These are phyloP conservation scores for Drosophila insularis DNA, from an alignment of 1,140 invertebrate genomes.

Conservation along the genomic window DNA sequence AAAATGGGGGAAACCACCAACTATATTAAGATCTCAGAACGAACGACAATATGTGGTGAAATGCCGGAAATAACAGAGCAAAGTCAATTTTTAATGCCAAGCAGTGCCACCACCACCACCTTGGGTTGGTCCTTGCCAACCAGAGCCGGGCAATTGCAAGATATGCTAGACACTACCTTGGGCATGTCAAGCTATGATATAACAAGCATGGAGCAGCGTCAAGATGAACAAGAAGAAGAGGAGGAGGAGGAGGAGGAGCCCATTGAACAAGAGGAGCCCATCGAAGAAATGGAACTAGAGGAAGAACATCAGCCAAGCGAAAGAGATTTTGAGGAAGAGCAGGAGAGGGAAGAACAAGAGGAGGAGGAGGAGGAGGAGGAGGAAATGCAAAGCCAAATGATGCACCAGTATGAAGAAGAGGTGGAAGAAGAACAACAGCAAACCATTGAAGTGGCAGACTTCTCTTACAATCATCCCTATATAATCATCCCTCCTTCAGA, in stretches of 20 bases:
- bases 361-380: neutral
- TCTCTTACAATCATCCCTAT: neutral
- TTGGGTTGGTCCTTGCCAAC: constrained; percentile 36
- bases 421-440: neutral
- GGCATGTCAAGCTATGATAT: constrained; percentile 73
- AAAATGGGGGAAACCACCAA: constrained; percentile 51
- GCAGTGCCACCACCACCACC: neutral
- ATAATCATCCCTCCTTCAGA: neutral
- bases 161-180: constrained; percentile 71
- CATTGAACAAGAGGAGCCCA: neutral
- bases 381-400: neutral
- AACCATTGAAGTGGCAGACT: neutral
- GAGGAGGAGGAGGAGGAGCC: neutral
- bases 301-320: neutral
- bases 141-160: neutral
- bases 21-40: constrained; percentile 57
- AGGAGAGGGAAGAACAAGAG: neutral
- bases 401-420: neutral
- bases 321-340: neutral
- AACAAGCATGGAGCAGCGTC: constrained; percentile 27
- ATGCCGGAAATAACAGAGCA: constrained; percentile 36
- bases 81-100: neutral
- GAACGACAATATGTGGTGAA: constrained; percentile 66
- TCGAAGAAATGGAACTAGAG: neutral
- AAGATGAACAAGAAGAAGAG: neutral